Evolutionary conservation across 2,113 vertebrate genomes (phyloP).

Genomic region (Gracilinanus agilis): DNA sequence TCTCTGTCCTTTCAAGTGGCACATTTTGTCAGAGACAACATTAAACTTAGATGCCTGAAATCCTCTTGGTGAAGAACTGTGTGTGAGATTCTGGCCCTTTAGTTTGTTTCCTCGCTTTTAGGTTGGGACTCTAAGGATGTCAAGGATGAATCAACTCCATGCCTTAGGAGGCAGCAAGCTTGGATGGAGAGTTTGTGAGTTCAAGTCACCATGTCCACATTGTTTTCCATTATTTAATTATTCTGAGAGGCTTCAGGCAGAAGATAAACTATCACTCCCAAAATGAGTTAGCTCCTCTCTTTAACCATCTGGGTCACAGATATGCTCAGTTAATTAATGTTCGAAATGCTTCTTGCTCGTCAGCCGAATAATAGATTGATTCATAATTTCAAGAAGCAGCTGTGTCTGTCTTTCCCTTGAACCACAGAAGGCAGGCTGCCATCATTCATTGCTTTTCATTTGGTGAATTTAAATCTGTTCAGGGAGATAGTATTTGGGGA

Average conservation of each 20-base stretch:
- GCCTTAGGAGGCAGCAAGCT: background rate
- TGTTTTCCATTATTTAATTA: background rate
- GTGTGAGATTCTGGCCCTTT: background rate
- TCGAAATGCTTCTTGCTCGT: conserved; percentile 76
- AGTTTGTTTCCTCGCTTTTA: background rate
- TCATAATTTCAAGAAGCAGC: conserved; percentile 83
- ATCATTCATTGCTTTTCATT: conserved; percentile 66
- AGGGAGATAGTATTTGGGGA: conserved; percentile 41
- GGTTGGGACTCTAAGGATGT: background rate
- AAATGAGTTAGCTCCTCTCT: conserved; percentile 71
- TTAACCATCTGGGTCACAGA: conserved; percentile 84
- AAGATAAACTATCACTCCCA: conserved; percentile 63
- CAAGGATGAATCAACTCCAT: background rate
- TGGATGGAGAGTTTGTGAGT: background rate
- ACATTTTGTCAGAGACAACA: background rate
- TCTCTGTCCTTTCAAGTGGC: background rate
- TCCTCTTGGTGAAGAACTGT: background rate
- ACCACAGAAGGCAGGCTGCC: conserved; percentile 74
- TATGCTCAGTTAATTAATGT: conserved; percentile 82
- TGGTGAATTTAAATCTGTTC: conserved; percentile 68
- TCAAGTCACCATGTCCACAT: background rate
- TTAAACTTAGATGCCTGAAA: background rate
- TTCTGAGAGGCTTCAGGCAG: background rate
- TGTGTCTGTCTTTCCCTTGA: conserved; percentile 78
- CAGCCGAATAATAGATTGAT: conserved; percentile 81